Percentiles rank a stretch among this genome's conserved stretches.
These are phyloP conservation scores for Lepeophtheirus salmonis DNA, from an alignment of 1,140 invertebrate species.

Conservation along the genomic window DNA sequence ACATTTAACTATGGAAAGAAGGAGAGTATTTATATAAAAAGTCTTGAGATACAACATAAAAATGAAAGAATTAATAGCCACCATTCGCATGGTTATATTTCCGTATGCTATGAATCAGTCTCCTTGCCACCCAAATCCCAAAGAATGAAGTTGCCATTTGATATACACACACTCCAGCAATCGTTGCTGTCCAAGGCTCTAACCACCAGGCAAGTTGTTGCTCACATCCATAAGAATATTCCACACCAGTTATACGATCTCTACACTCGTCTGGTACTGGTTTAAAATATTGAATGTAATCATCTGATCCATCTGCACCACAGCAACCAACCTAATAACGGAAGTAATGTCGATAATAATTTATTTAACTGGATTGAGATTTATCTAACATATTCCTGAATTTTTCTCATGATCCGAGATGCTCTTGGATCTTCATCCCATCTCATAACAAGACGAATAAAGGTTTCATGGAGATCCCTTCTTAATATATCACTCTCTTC, in stretches of 20 bases:
- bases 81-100: background rate
- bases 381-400: conserved; percentile 16
- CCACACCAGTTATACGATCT: conserved; percentile 63
- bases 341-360: background rate
- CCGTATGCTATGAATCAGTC: background rate
- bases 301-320: conserved; percentile 55
- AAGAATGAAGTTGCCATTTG: background rate
- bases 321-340: conserved; percentile 54
- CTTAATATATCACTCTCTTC: conserved; percentile 11
- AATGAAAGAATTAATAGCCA: background rate
- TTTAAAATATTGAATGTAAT: conserved; percentile 50
- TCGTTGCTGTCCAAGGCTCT: conserved; percentile 53
- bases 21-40: background rate
- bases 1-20: background rate
- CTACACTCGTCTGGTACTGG: conserved; percentile 56
- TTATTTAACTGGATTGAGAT: background rate
- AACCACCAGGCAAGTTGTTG: conserved; percentile 63
- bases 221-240: conserved; percentile 62
- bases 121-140: background rate
- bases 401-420: conserved; percentile 5
- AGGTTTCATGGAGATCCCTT: background rate
- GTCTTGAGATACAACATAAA: background rate
- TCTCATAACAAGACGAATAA: conserved; percentile 6
- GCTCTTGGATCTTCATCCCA: conserved; percentile 15
- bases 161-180: conserved; percentile 48